Base-by-base conservation (phyloP, 2,113 vertebrate species). In the Cheirogaleus medius region DNA sequence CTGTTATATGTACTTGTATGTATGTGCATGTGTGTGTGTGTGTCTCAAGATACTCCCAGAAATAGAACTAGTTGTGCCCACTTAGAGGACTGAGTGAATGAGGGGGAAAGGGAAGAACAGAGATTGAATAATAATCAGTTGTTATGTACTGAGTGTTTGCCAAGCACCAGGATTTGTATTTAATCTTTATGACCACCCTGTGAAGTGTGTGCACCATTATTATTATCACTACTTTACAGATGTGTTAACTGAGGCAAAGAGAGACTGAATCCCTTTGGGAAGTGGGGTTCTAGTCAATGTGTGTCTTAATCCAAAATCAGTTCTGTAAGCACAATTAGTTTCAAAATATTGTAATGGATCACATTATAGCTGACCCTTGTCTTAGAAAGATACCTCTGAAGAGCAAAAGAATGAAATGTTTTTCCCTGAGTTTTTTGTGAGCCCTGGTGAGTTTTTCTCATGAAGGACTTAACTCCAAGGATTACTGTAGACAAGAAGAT, bases 381-480 rank as follows among this genome's bases (percentile, higher is more conserved):
- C 49, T 96, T 93, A 90, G 37, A 92, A 85, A 94, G 39, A 37
- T 68, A 88, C 54, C 58, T 80, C 74, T 92, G 27, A 84, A 89
- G 68, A n/a, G 58, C 54, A 37, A 81, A 87, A 85, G 17, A 94
- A 87, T 76, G 34, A 90, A 96, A 81, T 88, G 21, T 91, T 88
- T 92, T 77, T 17, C 44, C 58, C 60, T 93, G 66, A 73, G 39
- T 69, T 83, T 81, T 76, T 90, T 93, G 44, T 37, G 71, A 69
- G 14, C 54, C 81, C 14, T 89, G 4, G 4, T 83, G 10, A n/a
- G 13, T 63, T 96, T 93, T 95, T 76, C 81, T 95, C 8, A 42
- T 90, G 34, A 42, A 95, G 21, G 52, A 81, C 77, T 98, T 94
- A 89, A 68, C n/a, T 93, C 54, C 60, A 87, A 86, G 56, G 42